Conservation (phyloP, 2,797 vertebrate genomes). For the Antennarius maculatus region DNA sequence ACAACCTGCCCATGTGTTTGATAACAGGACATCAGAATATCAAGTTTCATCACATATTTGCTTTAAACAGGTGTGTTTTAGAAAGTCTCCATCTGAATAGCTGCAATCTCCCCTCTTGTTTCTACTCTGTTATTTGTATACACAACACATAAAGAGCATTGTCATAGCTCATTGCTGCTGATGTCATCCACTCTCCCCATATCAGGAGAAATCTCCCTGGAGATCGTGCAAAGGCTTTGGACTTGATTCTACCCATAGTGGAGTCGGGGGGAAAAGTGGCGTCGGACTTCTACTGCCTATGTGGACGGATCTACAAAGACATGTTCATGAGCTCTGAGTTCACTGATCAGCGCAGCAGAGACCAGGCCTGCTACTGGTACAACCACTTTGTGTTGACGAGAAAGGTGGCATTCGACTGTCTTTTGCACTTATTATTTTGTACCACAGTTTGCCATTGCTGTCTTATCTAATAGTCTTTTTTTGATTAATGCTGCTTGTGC, state of each 20-base stretch:
- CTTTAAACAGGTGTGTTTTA: conserved; percentile 86
- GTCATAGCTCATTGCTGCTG: not conserved
- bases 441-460: not conserved
- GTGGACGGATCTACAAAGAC: conserved; percentile 94
- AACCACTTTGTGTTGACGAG: not conserved
- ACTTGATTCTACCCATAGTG: conserved; percentile 85
- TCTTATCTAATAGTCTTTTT: too few relatives aligned
- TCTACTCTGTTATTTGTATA: not conserved
- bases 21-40: conserved; percentile 87
- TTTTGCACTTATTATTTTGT: not conserved
- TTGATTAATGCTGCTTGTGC: not conserved
- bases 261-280: conserved; percentile 75
- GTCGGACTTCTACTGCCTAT: conserved; percentile 91
- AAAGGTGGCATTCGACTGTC: not conserved
- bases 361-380: conserved; percentile 89
- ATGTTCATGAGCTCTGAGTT: conserved; percentile 88
- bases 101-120: not conserved
- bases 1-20: conserved; percentile 85
- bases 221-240: conserved; percentile 87
- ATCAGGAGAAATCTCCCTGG: conserved; percentile 86
- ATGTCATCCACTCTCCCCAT: not conserved
- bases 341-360: conserved; percentile 78
- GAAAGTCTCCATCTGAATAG: not conserved
- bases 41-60: conserved; percentile 93
- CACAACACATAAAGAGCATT: not conserved